phyloP scores from a whole-genome alignment of 2,113 vertebrate genomes.

The Arothron firmamentum region DNA sequence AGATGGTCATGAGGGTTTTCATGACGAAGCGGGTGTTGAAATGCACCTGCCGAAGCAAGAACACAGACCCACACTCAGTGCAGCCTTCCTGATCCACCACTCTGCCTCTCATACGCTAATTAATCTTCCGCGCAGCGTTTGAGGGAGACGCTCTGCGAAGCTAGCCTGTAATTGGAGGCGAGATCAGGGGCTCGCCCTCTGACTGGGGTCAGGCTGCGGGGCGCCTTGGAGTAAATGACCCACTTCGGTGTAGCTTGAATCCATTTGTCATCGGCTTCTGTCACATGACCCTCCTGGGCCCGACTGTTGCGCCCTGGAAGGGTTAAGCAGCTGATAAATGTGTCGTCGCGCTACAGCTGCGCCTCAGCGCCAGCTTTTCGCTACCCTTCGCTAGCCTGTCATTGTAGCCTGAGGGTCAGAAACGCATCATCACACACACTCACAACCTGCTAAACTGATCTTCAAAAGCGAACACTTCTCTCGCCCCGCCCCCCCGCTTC shows the following conservation, averaged over 20 bases:
- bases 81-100: background rate
- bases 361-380: conserved; percentile 33
- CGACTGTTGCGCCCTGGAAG: conserved; percentile 21
- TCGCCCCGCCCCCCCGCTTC: background rate
- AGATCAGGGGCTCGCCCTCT: conserved; percentile 39
- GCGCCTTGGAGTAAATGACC: conserved; percentile 43
- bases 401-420: conserved; percentile 29
- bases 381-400: conserved; percentile 19
- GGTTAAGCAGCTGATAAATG: conserved; percentile 52
- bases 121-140: conserved; percentile 32
- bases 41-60: conserved; percentile 81
- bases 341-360: conserved; percentile 35
- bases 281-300: conserved; percentile 33
- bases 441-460: conserved; percentile 26
- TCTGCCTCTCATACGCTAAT: conserved; percentile 24
- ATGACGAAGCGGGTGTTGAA: conserved; percentile 99
- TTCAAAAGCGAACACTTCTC: conserved; percentile 24
- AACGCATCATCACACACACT: conserved; percentile 9
- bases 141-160: conserved; percentile 30
- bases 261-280: conserved; percentile 45
- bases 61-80: background rate
- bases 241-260: conserved; percentile 24
- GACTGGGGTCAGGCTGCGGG: conserved; percentile 30
- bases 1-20: conserved; percentile 99
- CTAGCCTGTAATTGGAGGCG: conserved; percentile 40